A percentile compares a stretch with the other conserved stretches of the same genome.
Evolutionary conservation across 2,888 invertebrate genomes (phyloP).

Genomic region (Pollenia labialis): DNA sequence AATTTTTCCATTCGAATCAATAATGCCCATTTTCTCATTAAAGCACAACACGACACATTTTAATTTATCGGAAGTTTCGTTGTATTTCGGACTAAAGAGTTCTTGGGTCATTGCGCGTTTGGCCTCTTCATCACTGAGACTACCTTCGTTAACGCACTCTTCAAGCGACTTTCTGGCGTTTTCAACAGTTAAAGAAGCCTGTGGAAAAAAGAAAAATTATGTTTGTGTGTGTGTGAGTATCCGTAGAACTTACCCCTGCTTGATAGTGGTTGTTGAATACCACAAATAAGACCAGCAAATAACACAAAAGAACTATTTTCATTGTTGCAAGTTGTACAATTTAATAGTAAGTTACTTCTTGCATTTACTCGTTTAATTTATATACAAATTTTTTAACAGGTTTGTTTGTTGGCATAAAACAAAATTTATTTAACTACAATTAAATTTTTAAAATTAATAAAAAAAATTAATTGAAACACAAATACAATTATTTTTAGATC

Average conservation of each 20-base stretch:
- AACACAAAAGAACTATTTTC: slow-evolving; percentile 11
- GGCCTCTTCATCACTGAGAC: slow-evolving; percentile 61
- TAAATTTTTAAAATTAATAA: no score
- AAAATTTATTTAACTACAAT: no score
- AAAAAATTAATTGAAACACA: no score
- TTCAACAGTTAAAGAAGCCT: no score
- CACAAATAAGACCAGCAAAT: not conserved
- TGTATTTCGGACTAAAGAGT: slow-evolving; percentile 20
- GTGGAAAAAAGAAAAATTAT: no score
- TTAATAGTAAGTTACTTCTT: no score
- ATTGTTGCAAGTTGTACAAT: slow-evolving; percentile 54
- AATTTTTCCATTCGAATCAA: slow-evolving; percentile 35
- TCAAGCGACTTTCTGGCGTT: slow-evolving; percentile 59
- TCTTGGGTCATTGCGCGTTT: slow-evolving; percentile 39
- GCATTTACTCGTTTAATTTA: no score
- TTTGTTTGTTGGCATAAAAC: no score
- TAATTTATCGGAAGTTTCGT: slow-evolving; percentile 37
- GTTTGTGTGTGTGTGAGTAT: no score
- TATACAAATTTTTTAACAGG: no score
- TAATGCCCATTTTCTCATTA: slow-evolving; percentile 48
- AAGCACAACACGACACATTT: slow-evolving; percentile 57
- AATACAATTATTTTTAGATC: no score
- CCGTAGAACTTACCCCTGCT: not conserved
- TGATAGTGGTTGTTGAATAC: not conserved
- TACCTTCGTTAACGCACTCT: slow-evolving; percentile 76